Evolutionary conservation across 2,113 vertebrate genomes (phyloP), one percentile per base, ranked within the genome.

Genomic region (Crotalus horridus): DNA sequence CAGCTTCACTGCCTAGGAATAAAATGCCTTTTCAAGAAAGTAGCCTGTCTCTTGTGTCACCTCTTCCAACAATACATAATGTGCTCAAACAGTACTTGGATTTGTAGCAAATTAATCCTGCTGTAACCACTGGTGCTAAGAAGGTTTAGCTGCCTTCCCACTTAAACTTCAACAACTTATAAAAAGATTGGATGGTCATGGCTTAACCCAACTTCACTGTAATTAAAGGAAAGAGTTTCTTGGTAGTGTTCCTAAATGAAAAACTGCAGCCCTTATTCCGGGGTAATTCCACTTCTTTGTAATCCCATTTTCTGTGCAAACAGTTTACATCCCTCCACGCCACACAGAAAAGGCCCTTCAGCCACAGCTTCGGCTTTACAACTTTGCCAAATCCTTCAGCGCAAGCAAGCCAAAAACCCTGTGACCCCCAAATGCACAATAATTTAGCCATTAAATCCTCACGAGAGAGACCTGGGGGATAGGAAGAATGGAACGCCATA

Each of bases 401-500:
- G 1, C 26, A 89, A 85, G 46, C 33, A 56, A 51, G 21, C 53
- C 92, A 94, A 51, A 51, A 51, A 93, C 3, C 39, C 24, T 85
- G 53, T 61, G 94, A 4, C 6, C 86, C 51, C 59, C 12, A 87
- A 74, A 55, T n/a, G 4, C 58, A 20, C 0, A 1, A 56, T 43
- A 59, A 46, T 92, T 93, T 94, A 88, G 90, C 58, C 61, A 58
- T 92, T 92, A 56, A 0, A 43, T 21, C 29, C 94, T 88, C 46
- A 7, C 7, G 8, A 0, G 6, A 90, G 29, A 21, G n/a, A 29
- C 23, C 3, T 11, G n/a, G 59, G 3, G 33, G 10, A 39, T 20
- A 48, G 87, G 56, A 6, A 48, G 61, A 33, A 39, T 23, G 43
- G 26, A 74, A 74, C 17, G 23, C 39, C 64, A 29, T 33, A 91